Evolutionary conservation across 2,888 invertebrate genomes (phyloP).

Genomic region (Calliopum simillimum): DNA sequence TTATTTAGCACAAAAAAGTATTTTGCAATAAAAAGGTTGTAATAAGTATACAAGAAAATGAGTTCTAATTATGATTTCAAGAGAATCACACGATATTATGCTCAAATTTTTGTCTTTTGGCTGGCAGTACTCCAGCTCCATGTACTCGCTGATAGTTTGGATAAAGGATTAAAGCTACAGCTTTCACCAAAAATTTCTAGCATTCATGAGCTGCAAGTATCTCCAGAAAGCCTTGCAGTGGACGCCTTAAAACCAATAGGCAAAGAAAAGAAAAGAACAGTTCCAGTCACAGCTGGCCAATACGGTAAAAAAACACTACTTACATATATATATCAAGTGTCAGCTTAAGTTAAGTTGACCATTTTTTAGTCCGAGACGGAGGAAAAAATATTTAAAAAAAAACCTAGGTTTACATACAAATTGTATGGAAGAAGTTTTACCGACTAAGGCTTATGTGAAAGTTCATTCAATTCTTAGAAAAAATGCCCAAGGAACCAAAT

Average conservation of each 20-base stretch:
- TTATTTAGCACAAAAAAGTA: no score
- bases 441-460: no score
- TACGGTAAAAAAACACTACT: constrained; percentile 38
- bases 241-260: neutral
- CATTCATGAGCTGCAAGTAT: constrained; percentile 46
- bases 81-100: constrained; percentile 26
- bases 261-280: neutral
- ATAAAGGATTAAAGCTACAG: constrained; percentile 48
- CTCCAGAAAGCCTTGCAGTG: constrained; percentile 43
- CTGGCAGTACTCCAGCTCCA: constrained; percentile 42
- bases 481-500: no score
- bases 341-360: no score
- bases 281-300: constrained; percentile 36
- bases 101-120: constrained; percentile 7
- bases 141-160: constrained; percentile 43
- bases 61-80: constrained; percentile 10
- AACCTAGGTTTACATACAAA: no score
- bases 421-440: no score
- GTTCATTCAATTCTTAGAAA: no score
- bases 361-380: no score
- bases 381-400: no score
- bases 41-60: constrained; percentile 9
- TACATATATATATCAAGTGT: no score
- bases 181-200: constrained; percentile 47
- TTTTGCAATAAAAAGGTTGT: no score